Percentiles rank a stretch among this genome's conserved stretches.
Evolutionary conservation across 1,140 invertebrate genomes (phyloP).

Genomic region (Scaptomyza graminum): DNA sequence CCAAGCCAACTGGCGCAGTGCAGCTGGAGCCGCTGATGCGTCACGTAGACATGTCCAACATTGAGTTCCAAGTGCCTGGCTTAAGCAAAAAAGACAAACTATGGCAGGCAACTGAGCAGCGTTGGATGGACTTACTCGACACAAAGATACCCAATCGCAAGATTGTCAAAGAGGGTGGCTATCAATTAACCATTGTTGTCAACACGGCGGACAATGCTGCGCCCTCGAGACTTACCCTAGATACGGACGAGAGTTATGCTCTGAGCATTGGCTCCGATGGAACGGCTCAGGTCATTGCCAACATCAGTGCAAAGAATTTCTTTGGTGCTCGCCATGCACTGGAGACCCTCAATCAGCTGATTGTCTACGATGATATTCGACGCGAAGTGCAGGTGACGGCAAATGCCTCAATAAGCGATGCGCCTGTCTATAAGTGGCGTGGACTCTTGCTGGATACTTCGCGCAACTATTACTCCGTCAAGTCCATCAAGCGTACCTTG

Average conservation of each 20-base stretch:
- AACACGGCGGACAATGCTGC: conserved; percentile 33
- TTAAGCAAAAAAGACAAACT: conserved; percentile 47
- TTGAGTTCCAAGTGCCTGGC: conserved; percentile 55
- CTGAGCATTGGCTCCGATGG: conserved; percentile 85
- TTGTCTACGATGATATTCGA: conserved; percentile 88
- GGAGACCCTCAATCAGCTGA: conserved; percentile 91
- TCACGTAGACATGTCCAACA: conserved; percentile 85
- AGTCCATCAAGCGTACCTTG: conserved; percentile 89
- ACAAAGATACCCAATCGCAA: conserved; percentile 65
- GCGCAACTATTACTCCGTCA: conserved; percentile 89
- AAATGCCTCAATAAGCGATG: conserved; percentile 87
- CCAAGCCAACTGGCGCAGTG: conserved; percentile 87
- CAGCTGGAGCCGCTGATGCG: conserved; percentile 86
- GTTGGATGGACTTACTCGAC: conserved; percentile 61
- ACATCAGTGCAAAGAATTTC: conserved; percentile 87
- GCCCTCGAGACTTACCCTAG: conserved; percentile 84
- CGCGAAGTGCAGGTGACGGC: conserved; percentile 84
- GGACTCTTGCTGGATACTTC: conserved; percentile 91
- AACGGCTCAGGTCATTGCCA: conserved; percentile 84
- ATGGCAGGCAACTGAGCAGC: conserved; percentile 60
- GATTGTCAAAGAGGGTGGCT: conserved; percentile 56
- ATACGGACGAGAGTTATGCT: conserved; percentile 89
- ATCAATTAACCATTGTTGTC: conserved; percentile 73
- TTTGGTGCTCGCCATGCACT: conserved; percentile 91
- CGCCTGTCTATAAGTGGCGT: conserved; percentile 90